phyloP scores from a whole-genome alignment of 2,113 vertebrate genomes.

The Hemichromis elongatus region DNA sequence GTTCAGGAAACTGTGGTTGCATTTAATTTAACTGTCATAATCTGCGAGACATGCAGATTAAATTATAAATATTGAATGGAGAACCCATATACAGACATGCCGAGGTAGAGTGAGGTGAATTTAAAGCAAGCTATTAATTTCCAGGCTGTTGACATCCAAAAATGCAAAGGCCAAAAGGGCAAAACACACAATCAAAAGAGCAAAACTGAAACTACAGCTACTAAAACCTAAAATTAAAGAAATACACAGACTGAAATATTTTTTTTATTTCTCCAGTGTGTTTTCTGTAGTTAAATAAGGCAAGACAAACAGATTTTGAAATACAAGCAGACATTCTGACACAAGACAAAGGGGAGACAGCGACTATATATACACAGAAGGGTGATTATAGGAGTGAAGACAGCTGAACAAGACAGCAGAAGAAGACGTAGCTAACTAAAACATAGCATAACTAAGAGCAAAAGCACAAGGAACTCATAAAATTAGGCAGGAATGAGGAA shows the following conservation, averaged over 20 bases:
- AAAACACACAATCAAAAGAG: not conserved
- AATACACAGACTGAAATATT: not conserved
- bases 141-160: not conserved
- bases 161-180: not conserved
- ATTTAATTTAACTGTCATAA: not conserved
- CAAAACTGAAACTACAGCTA: not conserved
- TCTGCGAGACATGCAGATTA: not conserved
- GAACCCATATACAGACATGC: not conserved
- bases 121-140: not conserved
- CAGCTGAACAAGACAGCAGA: not conserved
- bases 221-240: not conserved
- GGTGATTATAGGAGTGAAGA: not conserved
- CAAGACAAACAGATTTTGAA: not conserved
- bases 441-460: not conserved
- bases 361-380: not conserved
- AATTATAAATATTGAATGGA: not conserved
- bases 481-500: not conserved
- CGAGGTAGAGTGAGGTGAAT: not conserved
- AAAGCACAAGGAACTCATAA: not conserved
- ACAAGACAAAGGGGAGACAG: not conserved
- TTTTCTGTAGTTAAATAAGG: no score
- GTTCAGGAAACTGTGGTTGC: not conserved
- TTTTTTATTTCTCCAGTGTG: no score
- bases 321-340: not conserved
- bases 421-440: fast-evolving